A percentile compares a stretch with the other conserved stretches of the same genome.
Evolutionary conservation across 2,113 vertebrate species (phyloP).

Genomic region (Eurystomus gularis): DNA sequence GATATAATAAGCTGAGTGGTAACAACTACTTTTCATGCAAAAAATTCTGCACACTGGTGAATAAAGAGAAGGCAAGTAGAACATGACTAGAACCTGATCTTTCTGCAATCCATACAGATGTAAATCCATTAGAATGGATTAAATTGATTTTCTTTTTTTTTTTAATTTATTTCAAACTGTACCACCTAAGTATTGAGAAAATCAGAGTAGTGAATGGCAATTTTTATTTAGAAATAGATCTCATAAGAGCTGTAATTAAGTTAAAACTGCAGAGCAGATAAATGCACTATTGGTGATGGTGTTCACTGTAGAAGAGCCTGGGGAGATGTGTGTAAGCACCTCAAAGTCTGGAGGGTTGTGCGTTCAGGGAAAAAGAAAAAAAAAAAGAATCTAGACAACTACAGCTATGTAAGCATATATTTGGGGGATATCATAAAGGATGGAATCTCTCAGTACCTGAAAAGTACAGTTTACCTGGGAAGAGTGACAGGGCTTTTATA

Average conservation of each 20-base stretch:
- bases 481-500: background rate
- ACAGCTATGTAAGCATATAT: background rate
- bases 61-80: background rate
- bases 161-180: background rate
- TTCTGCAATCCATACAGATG: background rate
- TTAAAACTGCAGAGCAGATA: background rate
- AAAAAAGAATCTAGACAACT: background rate
- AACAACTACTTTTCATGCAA: background rate
- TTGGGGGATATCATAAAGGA: background rate
- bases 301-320: background rate
- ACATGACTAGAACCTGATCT: background rate
- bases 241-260: background rate
- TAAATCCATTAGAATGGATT: background rate
- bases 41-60: background rate
- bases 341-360: background rate
- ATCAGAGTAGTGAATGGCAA: background rate
- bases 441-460: background rate
- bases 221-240: background rate
- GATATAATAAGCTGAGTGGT: background rate
- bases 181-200: background rate
- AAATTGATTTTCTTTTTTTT: background rate
- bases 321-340: background rate
- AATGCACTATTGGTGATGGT: background rate
- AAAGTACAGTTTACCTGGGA: background rate
- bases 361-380: background rate